These are phyloP conservation scores for Dromas ardeola DNA, from an alignment of 2,113 vertebrate genomes.

Conservation along the genomic window DNA sequence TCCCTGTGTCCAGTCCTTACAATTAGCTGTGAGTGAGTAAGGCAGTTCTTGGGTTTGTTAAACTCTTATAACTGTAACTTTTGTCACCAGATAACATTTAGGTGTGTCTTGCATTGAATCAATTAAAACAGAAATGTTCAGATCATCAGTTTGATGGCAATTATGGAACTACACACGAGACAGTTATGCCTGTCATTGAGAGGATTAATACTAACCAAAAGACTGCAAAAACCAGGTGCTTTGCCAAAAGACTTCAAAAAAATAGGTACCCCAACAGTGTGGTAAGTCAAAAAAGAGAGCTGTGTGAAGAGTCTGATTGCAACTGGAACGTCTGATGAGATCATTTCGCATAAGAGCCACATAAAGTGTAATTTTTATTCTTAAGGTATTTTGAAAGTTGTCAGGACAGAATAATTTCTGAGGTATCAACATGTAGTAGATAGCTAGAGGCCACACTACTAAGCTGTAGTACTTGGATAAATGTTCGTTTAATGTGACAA, in stretches of 20 bases:
- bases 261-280: neutral
- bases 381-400: neutral
- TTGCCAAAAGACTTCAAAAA: neutral
- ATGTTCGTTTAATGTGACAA: slow-evolving; percentile 16
- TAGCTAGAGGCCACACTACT: neutral
- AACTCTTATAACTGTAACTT: neutral
- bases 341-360: fast-evolving
- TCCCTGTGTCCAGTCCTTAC: neutral
- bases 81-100: neutral
- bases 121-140: neutral
- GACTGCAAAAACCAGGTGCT: neutral
- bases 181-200: neutral
- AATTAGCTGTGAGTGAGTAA: neutral
- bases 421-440: neutral
- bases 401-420: neutral
- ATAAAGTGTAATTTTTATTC: neutral
- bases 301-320: neutral
- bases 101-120: neutral
- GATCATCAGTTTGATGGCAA: neutral
- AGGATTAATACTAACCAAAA: neutral
- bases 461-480: neutral
- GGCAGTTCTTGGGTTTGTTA: neutral
- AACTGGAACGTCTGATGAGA: neutral
- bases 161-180: neutral
- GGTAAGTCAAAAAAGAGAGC: neutral